Evolutionary conservation across 1,140 invertebrate species (phyloP).

Genomic region (Drosophila lacteicornis): DNA sequence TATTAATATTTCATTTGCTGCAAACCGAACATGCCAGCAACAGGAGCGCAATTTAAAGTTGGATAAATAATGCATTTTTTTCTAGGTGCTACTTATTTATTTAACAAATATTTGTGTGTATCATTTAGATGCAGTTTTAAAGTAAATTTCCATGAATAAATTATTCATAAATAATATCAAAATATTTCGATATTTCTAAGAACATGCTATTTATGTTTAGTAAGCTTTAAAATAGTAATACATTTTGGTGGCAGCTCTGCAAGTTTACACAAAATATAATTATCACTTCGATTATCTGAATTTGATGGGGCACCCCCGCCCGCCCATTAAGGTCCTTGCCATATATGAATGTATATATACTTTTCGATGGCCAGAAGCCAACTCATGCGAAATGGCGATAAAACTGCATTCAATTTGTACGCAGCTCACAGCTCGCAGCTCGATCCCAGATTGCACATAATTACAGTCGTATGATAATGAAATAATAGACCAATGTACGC

Average conservation of each 20-base stretch:
- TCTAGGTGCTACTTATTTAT: too few species aligned
- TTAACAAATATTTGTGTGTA: too few species aligned
- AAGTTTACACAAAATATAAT: not conserved
- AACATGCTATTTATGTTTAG: too few species aligned
- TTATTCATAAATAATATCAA: too few species aligned
- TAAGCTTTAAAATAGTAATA: not conserved
- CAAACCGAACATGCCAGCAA: not conserved
- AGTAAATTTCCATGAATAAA: too few species aligned
- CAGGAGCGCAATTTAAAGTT: too few species aligned
- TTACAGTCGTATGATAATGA: slow-evolving; percentile 61
- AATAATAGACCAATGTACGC: slow-evolving; percentile 51
- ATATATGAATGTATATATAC: not conserved
- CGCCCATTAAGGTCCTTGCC: not conserved
- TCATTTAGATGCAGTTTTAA: too few species aligned
- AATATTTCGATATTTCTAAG: too few species aligned
- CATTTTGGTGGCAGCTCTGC: not conserved
- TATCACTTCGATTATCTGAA: slow-evolving; percentile 10
- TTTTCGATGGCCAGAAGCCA: slow-evolving; percentile 30
- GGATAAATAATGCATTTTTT: too few species aligned
- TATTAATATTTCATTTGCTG: slow-evolving; percentile 7
- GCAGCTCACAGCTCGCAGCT: slow-evolving; percentile 13
- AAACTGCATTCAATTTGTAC: slow-evolving; percentile 59
- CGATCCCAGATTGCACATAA: slow-evolving; percentile 56
- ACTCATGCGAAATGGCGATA: slow-evolving; percentile 70
- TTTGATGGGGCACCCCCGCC: slow-evolving; percentile 1